Conservation (phyloP, 2,888 invertebrate genomes). For the Drosophila differens region DNA sequence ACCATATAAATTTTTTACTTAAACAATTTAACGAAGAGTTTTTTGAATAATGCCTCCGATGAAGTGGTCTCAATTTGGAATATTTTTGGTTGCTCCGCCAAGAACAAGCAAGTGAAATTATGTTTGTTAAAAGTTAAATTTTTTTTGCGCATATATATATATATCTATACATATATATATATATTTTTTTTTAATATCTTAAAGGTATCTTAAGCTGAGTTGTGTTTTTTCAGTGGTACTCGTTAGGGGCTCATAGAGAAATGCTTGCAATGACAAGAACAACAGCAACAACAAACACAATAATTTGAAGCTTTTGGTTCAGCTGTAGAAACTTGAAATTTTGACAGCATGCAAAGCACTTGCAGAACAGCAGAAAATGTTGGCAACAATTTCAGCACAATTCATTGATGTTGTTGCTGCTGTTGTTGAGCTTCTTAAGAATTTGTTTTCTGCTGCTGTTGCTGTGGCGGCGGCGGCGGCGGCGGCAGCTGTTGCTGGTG, state of each 20-base stretch:
- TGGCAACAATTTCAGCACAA: conserved; percentile 30
- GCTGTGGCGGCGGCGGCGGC: conserved; percentile 18
- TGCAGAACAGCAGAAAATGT: conserved; percentile 18
- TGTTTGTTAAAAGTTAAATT: background rate
- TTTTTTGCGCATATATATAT: background rate
- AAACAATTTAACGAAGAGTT: no score
- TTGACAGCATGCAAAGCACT: conserved; percentile 42
- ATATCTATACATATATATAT: no score
- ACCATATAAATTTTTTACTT: background rate
- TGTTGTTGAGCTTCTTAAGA: conserved; percentile 8
- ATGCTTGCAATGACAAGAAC: background rate
- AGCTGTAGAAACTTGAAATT: conserved; percentile 24
- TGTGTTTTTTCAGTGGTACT: background rate
- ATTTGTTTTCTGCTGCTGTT: conserved; percentile 22
- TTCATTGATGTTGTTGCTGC: conserved; percentile 14
- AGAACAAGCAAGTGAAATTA: background rate
- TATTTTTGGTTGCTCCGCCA: no score
- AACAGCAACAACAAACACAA: conserved; percentile 10
- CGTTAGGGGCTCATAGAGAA: background rate
- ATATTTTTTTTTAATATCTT: background rate
- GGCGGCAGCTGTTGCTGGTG: conserved; percentile 5
- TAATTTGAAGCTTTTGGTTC: conserved; percentile 12
- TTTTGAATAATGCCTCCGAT: no score
- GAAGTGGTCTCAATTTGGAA: no score
- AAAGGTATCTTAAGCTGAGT: background rate